These are phyloP conservation scores for Carterocephalus palaemon DNA, from an alignment of 2,888 invertebrate species.

Conservation along the genomic window DNA sequence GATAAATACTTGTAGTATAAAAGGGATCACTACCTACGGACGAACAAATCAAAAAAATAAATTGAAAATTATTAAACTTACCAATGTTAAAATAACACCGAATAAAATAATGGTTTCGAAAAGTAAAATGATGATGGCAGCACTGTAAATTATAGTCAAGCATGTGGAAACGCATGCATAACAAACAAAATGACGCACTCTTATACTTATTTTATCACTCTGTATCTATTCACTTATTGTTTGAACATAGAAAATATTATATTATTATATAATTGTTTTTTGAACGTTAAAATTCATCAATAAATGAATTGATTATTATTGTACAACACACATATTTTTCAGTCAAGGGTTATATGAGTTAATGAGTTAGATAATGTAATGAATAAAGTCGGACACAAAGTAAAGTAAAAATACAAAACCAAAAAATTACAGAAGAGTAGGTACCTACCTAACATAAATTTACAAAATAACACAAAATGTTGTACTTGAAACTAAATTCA, in stretches of 20 bases:
- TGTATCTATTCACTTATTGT: conserved; percentile 5
- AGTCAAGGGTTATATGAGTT: no score
- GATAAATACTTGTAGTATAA: conserved; percentile 50
- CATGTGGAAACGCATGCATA: conserved; percentile 35
- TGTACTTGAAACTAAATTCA: neutral
- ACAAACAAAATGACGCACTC: conserved; percentile 27
- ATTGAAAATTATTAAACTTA: conserved; percentile 56
- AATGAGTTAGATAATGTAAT: no score
- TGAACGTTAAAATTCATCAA: no score
- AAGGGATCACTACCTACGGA: conserved; percentile 26
- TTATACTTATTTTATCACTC: conserved; percentile 21
- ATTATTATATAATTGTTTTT: no score
- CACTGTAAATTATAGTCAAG: conserved; percentile 29
- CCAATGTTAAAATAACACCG: conserved; percentile 65
- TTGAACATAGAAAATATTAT: conserved; percentile 14
- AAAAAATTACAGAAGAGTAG: no score
- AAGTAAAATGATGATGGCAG: conserved; percentile 28
- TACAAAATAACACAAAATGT: conserved; percentile 10
- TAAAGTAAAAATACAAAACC: no score
- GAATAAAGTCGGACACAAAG: no score
- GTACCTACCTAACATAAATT: no score
- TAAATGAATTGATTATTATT: no score
- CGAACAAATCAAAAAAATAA: conserved; percentile 31
- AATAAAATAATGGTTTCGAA: conserved; percentile 52
- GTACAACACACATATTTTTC: no score